phyloP scores from a whole-genome alignment of 2,113 vertebrate species.

The Arizona elegans region DNA sequence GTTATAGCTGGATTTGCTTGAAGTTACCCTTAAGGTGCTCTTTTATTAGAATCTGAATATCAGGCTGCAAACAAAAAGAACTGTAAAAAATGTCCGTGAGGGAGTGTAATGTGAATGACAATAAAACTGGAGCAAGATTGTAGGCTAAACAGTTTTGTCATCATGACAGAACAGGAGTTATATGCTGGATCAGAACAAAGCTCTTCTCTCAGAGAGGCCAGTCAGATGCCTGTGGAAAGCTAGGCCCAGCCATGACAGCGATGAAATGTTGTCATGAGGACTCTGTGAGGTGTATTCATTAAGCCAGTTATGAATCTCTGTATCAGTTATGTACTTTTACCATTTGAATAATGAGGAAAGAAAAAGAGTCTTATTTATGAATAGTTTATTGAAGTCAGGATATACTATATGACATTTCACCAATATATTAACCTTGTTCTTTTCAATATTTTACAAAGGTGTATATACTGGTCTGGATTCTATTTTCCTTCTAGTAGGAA shows the following conservation, averaged over 20 bases:
- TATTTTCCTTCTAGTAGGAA: neutral
- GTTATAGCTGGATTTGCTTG: conserved; percentile 10
- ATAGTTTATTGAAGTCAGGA: neutral
- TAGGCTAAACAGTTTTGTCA: neutral
- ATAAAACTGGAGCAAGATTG: neutral
- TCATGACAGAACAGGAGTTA: neutral
- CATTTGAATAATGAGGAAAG: neutral
- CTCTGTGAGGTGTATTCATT: neutral
- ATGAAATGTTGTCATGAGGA: neutral
- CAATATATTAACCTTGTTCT: neutral
- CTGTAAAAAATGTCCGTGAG: conserved; percentile 9
- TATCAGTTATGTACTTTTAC: neutral
- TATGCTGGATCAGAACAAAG: neutral
- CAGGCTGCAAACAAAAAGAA: conserved; percentile 20
- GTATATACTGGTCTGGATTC: neutral
- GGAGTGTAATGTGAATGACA: conserved; percentile 1
- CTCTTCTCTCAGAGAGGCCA: neutral
- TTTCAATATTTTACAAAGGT: neutral
- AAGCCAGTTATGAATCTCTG: neutral
- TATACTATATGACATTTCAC: neutral
- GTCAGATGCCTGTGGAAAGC: neutral
- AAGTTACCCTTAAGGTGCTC: neutral
- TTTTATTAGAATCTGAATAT: conserved; percentile 18
- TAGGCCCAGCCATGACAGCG: neutral
- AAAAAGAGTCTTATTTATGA: neutral